phyloP scores from a whole-genome alignment of 2,888 invertebrate species.

The Syritta pipiens region DNA sequence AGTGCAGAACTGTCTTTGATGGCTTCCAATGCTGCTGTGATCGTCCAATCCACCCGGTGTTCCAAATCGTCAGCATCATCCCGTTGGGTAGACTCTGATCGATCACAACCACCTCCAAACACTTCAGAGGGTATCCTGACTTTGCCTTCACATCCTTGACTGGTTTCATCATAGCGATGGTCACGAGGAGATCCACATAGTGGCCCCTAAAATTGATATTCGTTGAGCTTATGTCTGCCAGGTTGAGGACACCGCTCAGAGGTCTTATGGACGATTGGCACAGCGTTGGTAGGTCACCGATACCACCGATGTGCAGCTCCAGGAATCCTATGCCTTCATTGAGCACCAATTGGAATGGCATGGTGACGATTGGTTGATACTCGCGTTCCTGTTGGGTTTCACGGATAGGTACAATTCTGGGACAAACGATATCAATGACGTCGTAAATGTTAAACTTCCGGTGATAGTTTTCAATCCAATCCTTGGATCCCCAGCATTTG shows the following conservation, averaged over 20 bases:
- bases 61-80: slow-evolving; percentile 84
- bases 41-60: slow-evolving; percentile 85
- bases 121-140: slow-evolving; percentile 76
- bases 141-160: slow-evolving; percentile 81
- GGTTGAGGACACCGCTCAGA: slow-evolving; percentile 71
- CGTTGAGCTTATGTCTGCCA: slow-evolving; percentile 74
- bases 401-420: slow-evolving; percentile 80
- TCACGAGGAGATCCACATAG: slow-evolving; percentile 84
- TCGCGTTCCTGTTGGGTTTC: slow-evolving; percentile 79
- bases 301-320: slow-evolving; percentile 81
- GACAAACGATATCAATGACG: slow-evolving; percentile 85
- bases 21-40: slow-evolving; percentile 83
- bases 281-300: slow-evolving; percentile 80
- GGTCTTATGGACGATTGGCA: slow-evolving; percentile 84
- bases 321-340: slow-evolving; percentile 85
- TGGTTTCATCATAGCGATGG: slow-evolving; percentile 84
- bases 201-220: slow-evolving; percentile 53
- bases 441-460: slow-evolving; percentile 85
- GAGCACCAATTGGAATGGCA: slow-evolving; percentile 83
- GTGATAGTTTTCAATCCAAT: slow-evolving; percentile 83
- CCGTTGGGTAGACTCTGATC: slow-evolving; percentile 83
- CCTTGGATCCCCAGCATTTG: slow-evolving; percentile 86
- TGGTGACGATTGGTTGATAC: slow-evolving; percentile 84
- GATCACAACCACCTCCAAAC: slow-evolving; percentile 85
- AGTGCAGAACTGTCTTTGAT: slow-evolving; percentile 84